Evolutionary conservation across 2,113 vertebrate species (phyloP), one percentile per base, ranked within the genome.

Genomic region (Petrocephalus zakoni): DNA sequence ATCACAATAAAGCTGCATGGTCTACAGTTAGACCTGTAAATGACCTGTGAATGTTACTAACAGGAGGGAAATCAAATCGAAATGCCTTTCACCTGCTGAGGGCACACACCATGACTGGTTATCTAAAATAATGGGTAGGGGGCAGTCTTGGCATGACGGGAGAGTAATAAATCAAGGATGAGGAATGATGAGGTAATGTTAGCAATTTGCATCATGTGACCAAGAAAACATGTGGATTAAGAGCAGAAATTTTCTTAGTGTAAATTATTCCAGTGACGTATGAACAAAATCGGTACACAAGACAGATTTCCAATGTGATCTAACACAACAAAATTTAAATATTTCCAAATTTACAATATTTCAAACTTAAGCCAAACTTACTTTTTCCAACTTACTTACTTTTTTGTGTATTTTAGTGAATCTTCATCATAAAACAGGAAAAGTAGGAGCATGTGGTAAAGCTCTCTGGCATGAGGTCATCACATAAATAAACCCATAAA

Each of bases 181-280:
- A 92, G 37, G 17, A 82, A 91, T 90, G 90, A 87, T 90, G 88
- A 92, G 92, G 91, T 94, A 93, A 95, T 93, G 93, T 94, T 93
- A 94, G 90, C 72, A 61, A 91, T 93, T 93, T 92, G 91, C 93
- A 93, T 95, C 92, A 90, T 92, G 92, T 93, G 92, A 92, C 93
- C 91, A 92, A 88, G 87, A 90, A 91, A 90, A 92, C 90, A 87
- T 85, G 89, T 89, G 89, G 86, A 90, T 91, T 90, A 47, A 90
- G 90, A 88, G 84, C 88, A 88, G 87, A 86, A 89, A 89, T 88
- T 88, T 89, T 87, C 89, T 92, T 81, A 21, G 13, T 46, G 19
- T 90, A 53, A 46, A 88, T 64, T 25, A 64, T 64, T 64, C n/a
- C 68, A 86, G 89, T 90, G 89, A 84, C 87, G 52, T 85, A 89